Evolutionary conservation across 2,797 vertebrate species (phyloP).

Genomic region (Crocodylus rhombifer): DNA sequence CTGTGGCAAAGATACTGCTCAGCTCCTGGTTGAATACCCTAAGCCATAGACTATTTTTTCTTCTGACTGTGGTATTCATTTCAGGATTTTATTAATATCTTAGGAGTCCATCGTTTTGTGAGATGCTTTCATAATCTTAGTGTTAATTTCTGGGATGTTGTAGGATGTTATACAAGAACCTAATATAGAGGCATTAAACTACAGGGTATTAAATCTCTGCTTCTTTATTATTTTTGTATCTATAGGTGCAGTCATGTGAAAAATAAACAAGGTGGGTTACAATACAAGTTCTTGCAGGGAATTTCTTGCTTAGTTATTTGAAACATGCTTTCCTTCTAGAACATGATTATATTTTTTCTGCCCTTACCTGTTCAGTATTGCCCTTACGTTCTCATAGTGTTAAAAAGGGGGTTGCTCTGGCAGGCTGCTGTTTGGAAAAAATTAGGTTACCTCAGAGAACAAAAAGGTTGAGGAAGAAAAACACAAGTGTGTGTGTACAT

Average conservation of each 20-base stretch:
- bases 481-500: background rate
- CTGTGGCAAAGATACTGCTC: background rate
- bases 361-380: constrained; percentile 6
- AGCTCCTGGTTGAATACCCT: background rate
- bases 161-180: no score
- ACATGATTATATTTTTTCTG: constrained; percentile 25
- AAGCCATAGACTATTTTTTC: background rate
- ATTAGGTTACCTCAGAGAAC: constrained; percentile 39
- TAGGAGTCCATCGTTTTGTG: background rate
- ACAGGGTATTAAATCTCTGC: background rate
- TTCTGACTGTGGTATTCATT: background rate
- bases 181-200: background rate
- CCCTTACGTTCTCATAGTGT: constrained; percentile 11
- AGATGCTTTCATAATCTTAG: background rate
- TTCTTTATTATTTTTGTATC: constrained; percentile 4
- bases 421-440: constrained; percentile 31
- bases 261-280: constrained; percentile 13
- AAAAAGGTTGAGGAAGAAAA: constrained; percentile 49
- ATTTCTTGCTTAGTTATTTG: constrained; percentile 37
- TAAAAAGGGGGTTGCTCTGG: constrained; percentile 42
- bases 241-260: constrained; percentile 13
- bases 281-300: constrained; percentile 39
- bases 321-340: constrained; percentile 14
- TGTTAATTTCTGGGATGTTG: constrained; percentile 1
- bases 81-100: background rate